A percentile compares a stretch with the other conserved stretches of the same genome.
These are phyloP conservation scores for Canis aureus DNA, from an alignment of 2,113 vertebrate species.

Conservation along the genomic window DNA sequence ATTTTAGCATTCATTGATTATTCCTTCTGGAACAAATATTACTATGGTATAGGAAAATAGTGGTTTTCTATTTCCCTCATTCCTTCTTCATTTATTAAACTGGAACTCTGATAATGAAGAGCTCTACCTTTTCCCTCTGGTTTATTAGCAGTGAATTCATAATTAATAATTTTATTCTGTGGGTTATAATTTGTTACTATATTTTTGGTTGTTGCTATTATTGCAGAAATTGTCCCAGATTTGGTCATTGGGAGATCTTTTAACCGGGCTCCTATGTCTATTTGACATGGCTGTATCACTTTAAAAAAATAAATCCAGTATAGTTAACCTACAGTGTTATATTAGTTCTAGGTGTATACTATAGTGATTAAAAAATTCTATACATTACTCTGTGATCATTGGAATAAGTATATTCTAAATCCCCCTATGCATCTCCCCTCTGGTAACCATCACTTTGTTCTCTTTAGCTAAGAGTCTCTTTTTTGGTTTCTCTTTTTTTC, in stretches of 20 bases:
- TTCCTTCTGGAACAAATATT: background rate
- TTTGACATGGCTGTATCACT: background rate
- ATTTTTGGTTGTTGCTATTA: background rate
- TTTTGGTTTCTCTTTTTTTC: background rate
- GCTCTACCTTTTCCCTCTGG: background rate
- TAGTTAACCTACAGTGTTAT: background rate
- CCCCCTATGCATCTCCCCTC: background rate
- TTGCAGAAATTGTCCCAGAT: background rate
- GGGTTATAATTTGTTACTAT: background rate
- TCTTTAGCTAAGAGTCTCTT: background rate
- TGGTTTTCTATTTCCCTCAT: background rate
- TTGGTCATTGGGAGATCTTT: background rate
- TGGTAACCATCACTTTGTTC: background rate
- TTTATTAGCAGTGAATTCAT: background rate
- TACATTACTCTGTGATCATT: background rate
- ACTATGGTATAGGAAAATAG: too few species aligned
- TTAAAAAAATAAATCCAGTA: background rate
- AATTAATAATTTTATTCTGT: background rate
- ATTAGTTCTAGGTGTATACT: background rate
- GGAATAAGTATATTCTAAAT: background rate
- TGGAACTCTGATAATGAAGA: background rate
- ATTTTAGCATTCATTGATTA: background rate
- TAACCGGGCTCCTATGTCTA: too few species aligned
- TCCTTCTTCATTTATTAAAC: background rate
- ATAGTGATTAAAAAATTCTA: background rate